phyloP scores from a whole-genome alignment of 2,113 vertebrate genomes.

The Pristiophorus japonicus region DNA sequence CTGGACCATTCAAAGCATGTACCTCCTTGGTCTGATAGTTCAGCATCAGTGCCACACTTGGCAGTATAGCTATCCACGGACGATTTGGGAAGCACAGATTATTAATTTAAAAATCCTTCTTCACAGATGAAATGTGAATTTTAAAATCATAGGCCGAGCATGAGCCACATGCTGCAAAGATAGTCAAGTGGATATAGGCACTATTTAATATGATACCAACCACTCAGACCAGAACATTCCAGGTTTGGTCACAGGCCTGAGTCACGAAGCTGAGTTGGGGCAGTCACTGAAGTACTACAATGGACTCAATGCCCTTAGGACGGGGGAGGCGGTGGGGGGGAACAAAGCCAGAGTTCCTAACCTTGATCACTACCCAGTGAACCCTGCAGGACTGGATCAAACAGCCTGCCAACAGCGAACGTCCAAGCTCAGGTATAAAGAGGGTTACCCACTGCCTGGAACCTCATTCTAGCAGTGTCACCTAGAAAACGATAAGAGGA shows the following conservation, averaged over 20 bases:
- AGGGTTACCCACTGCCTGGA: background rate
- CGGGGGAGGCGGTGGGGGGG: too few relatives aligned
- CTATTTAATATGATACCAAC: background rate
- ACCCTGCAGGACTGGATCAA: background rate
- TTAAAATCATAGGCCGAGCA: background rate
- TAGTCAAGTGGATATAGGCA: background rate
- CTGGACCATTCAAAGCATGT: background rate
- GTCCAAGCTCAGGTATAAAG: background rate
- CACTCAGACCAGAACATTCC: background rate
- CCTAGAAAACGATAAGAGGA: background rate
- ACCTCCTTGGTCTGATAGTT: background rate
- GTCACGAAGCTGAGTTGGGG: background rate
- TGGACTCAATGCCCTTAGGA: background rate
- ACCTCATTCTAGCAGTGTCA: background rate
- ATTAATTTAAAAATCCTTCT: background rate
- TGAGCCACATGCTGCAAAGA: background rate
- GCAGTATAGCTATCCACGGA: background rate
- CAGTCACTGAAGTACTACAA: background rate
- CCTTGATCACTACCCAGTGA: background rate
- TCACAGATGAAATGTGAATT: background rate
- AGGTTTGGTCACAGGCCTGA: background rate
- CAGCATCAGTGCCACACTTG: background rate
- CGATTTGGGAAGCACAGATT: background rate
- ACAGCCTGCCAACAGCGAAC: background rate
- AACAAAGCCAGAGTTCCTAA: background rate